Conservation (phyloP, 2,888 invertebrate genomes). For the Caradrina kadenii region DNA sequence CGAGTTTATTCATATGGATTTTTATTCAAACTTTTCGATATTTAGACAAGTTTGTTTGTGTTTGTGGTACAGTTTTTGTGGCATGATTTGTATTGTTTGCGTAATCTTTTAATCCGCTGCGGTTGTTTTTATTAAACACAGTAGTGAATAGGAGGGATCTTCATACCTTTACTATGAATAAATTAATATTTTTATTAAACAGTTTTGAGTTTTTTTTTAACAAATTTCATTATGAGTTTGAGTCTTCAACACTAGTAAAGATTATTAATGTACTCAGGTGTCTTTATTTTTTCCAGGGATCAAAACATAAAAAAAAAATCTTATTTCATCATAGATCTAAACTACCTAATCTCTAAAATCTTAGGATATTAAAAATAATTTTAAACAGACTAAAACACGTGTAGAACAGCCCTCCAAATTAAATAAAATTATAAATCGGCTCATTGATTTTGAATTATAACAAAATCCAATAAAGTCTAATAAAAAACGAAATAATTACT, state of each 20-base stretch:
- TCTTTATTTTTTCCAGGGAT: no score
- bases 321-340: no score
- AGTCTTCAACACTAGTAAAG: no score
- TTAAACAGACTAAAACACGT: not conserved
- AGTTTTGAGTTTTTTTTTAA: no score
- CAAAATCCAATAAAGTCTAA: constrained; percentile 27
- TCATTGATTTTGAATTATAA: constrained; percentile 9
- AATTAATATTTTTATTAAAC: not conserved
- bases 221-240: no score
- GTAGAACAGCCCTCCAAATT: no score
- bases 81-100: constrained; percentile 29
- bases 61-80: constrained; percentile 34
- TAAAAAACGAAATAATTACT: constrained; percentile 21
- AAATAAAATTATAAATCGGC: constrained; percentile 1
- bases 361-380: not conserved
- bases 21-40: constrained; percentile 54
- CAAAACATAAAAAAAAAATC: no score
- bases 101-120: constrained; percentile 40
- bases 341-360: no score
- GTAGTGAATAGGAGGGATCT: not conserved
- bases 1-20: constrained; percentile 76
- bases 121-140: constrained; percentile 7
- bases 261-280: no score
- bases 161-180: not conserved
- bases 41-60: constrained; percentile 48